Evolutionary conservation across 2,797 vertebrate species (phyloP).

Genomic region (Xenentodon cancila): DNA sequence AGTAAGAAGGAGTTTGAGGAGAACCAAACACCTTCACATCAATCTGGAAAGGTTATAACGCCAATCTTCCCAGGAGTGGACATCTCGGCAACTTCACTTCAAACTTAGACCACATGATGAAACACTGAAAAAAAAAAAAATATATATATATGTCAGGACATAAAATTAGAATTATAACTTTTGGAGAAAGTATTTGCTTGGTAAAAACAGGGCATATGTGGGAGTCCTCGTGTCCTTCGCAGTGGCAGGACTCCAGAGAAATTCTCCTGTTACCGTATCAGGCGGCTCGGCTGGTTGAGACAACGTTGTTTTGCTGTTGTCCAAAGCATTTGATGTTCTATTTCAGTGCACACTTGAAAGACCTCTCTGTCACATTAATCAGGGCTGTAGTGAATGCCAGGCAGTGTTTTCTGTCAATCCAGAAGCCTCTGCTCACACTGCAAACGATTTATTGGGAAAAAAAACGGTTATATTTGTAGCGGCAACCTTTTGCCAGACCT

Average conservation of each 20-base stretch:
- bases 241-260: slow-evolving; percentile 2
- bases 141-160: too few species aligned
- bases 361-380: slow-evolving; percentile 83
- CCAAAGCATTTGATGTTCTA: slow-evolving; percentile 78
- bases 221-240: slow-evolving; percentile 20
- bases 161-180: too few species aligned
- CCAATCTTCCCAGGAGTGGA: too few species aligned
- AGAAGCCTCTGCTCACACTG: slow-evolving; percentile 54
- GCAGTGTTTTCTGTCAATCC: slow-evolving; percentile 79
- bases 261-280: slow-evolving; percentile 25
- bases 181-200: not conserved
- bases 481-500: slow-evolving; percentile 82
- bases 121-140: too few species aligned
- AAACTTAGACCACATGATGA: too few species aligned
- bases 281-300: slow-evolving; percentile 23
- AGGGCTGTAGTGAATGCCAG: slow-evolving; percentile 64
- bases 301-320: slow-evolving; percentile 65
- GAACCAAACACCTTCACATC: too few species aligned
- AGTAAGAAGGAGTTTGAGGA: too few species aligned
- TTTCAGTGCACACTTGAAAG: slow-evolving; percentile 79
- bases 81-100: too few species aligned
- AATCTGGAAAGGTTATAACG: too few species aligned
- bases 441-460: slow-evolving; percentile 77
- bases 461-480: slow-evolving; percentile 82
- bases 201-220: not conserved